Evolutionary conservation across 2,113 vertebrate species (phyloP), one percentile per base, ranked within the genome.

Genomic region (Gobio gobio): DNA sequence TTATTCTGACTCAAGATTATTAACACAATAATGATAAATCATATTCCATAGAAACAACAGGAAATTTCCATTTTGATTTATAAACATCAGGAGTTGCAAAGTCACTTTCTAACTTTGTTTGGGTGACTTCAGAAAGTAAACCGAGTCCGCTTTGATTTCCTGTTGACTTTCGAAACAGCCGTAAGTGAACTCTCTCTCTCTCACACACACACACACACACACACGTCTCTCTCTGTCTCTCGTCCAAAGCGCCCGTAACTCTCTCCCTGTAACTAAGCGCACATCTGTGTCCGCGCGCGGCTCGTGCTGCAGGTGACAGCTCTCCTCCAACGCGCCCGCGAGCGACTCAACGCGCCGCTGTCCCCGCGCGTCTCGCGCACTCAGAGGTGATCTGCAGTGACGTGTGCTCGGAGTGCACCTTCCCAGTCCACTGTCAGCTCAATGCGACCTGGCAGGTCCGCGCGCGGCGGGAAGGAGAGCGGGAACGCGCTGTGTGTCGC

Each of bases 401-500:
- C 91, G 92, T 89, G 92, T 90, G 94, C 94, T 94, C 89, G 93
- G 88, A 92, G 93, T 94, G 94, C 94, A 95, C 95, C 94, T 96
- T 96, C 93, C 91, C 87, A 93, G 94, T 89, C 83, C 74, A 93
- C 90, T 95, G 90, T 97, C 96, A 96, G 1, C 54, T 85, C 93
- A 73, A 96, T 89, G 89, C 90, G 91, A 90, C 94, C 94, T 95
- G 96, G 95, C 96, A 96, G 95, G 90, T 94, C 93, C 16, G 83
- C 47, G 73, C 29, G 93, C 91, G 92, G 93, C 85, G 26, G 92
- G 88, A 88, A 56, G 78, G 78, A 83, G 79, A 87, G 47, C 82
- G 16, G 76, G 88, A 54, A 66, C 83, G 68, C 77, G 58, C 47
- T 88, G 87, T 88, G 85, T 85, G 45, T 75, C 56, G 80, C 77